Evolutionary conservation across 2,797 vertebrate genomes (phyloP).

Genomic region (Prionace glauca): DNA sequence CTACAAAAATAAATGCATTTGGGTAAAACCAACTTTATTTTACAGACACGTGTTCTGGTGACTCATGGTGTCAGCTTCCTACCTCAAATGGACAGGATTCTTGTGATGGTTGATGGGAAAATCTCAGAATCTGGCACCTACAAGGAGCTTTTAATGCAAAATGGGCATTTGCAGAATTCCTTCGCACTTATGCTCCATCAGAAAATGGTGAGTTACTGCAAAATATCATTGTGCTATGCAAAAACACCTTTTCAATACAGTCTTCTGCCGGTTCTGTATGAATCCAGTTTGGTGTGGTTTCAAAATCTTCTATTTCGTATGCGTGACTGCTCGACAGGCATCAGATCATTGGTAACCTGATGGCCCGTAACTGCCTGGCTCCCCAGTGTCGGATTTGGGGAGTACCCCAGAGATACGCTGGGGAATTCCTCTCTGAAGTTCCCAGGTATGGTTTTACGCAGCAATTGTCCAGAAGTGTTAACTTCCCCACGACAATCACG

Average conservation of each 20-base stretch:
- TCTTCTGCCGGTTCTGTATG: not conserved
- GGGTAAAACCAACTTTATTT: conserved; percentile 25
- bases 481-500: too few relatives aligned
- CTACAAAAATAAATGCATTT: not conserved
- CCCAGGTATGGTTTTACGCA: too few relatives aligned
- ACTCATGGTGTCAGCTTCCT: conserved; percentile 82
- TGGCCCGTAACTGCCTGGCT: too few relatives aligned
- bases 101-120: conserved; percentile 83
- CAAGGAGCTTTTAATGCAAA: conserved; percentile 71
- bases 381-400: too few relatives aligned
- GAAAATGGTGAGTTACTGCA: conserved; percentile 49
- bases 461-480: too few relatives aligned
- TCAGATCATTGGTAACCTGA: not conserved
- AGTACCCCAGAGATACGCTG: too few relatives aligned
- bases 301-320: not conserved
- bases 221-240: not conserved
- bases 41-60: conserved; percentile 77
- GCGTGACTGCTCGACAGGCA: not conserved
- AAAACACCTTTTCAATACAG: not conserved
- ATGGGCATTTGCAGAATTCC: conserved; percentile 81
- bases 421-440: too few relatives aligned
- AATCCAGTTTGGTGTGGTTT: not conserved
- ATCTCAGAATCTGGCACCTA: conserved; percentile 90
- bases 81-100: conserved; percentile 73
- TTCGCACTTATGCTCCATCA: conserved; percentile 65